Conservation (phyloP, 2,113 vertebrate genomes). For the Polypterus senegalus region DNA sequence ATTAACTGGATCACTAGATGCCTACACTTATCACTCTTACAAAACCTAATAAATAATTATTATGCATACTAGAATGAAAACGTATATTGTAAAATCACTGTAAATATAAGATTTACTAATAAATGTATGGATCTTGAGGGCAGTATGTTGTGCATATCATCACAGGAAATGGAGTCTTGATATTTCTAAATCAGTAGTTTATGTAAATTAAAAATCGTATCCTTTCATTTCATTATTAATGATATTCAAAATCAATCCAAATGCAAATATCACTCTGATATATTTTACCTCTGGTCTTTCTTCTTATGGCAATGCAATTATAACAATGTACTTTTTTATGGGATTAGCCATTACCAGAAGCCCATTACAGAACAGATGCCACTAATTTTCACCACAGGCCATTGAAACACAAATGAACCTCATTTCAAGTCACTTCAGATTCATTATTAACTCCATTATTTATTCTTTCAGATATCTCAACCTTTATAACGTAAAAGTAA, state of each 20-base stretch:
- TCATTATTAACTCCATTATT: conserved; percentile 22
- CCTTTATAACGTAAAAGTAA: conserved; percentile 10
- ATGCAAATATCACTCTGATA: conserved; percentile 36
- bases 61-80: no score
- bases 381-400: conserved; percentile 30
- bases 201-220: no score
- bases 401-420: conserved; percentile 41
- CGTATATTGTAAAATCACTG: no score
- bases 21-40: no score
- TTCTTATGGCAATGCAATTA: conserved; percentile 35
- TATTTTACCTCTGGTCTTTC: conserved; percentile 6
- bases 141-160: no score
- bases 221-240: conserved; percentile 36
- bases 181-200: no score
- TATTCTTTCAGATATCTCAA: conserved; percentile 24
- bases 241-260: conserved; percentile 29
- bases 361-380: conserved; percentile 37
- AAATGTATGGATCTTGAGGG: no score
- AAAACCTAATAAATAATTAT: no score
- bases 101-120: no score
- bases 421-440: conserved; percentile 34
- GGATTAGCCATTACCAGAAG: conserved; percentile 33
- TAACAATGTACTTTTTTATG: conserved; percentile 36
- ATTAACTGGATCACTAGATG: no score
- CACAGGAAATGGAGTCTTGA: no score